Evolutionary conservation across 2,888 invertebrate species (phyloP), one percentile per base, ranked within the genome.

Genomic region (Harpalus rubripes): DNA sequence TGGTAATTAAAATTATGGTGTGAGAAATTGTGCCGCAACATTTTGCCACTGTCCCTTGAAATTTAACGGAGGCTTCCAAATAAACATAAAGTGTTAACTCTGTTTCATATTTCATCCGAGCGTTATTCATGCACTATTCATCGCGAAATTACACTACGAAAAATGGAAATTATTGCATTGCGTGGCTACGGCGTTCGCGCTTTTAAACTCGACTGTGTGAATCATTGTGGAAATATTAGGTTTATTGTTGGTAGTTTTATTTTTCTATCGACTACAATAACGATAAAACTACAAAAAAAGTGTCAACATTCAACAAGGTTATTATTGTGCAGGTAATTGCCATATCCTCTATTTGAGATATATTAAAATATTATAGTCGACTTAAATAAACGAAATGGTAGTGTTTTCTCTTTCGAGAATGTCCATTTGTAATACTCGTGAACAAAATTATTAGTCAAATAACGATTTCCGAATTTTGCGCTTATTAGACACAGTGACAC

Each of bases 1-100:
- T 78, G 78, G 56, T 78, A 78, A 78, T 59, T 56, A 78, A 78
- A 78, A 78, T 78, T 78, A 78, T 78, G 58, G 58, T 59, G 59
- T 39, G 78, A 78, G 78, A 78, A 78, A 58, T 78, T 78, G 32
- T 58, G 59, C 78, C 78, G 56, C 59, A 78, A 56, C 58, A 58
- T 78, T 78, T 78, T 78, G 59, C 56, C 44, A 68, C 68, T 68
- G 68, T 68, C 68, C 68, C 68, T 68, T 68, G 68, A 68, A 68
- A 68, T 68, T 68, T 68, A 68, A 68, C 68, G 68, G 68, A 68
- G 39, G 68, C 68, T 68, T 68, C 68, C 68, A 68, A 68, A 68
- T 68, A 68, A 68, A 68, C 68, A 39, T 68, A 68, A 68, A 68
- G 65, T 65, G 65, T 65, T 65, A 26, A 65, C 65, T 65, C 65